Base-by-base conservation (phyloP, 2,113 vertebrate genomes). In the Actinemys pallida region DNA sequence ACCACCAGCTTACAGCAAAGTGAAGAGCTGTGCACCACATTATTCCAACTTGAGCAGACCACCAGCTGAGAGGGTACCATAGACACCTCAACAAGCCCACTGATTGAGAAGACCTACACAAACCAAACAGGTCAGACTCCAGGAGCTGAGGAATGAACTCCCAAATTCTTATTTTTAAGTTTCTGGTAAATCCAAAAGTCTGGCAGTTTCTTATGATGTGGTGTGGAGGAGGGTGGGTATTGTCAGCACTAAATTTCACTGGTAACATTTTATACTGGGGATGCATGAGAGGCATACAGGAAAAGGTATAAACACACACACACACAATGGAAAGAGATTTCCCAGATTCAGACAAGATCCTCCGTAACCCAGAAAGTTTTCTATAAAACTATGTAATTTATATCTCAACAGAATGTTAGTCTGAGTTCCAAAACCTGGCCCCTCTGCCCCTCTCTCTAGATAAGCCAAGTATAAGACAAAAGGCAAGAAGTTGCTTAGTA, bases 1-100 rank as follows among this genome's bases (percentile, higher is more conserved):
- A 4, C 8, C 13, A 22, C 47, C 13, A 25, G 62, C 31, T 57
- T 65, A 65, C 31, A n/a, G 14, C 31, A 65, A 65, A 65, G 14
- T 65, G 14, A 65, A 5, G 2, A 62, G 81, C 75, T 3, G 45
- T 3, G 0, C 1, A n/a, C 19, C 8, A 81, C 31, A 47, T 59
- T 0, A 0, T 1, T 6, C 45, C 27, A 0, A 13, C 6, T 42
- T 54, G 49, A 0, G 19, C 49, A 3, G 5, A 53, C n/a, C n/a
- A 10, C 5, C 29, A 1, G 49, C 25, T 4, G 2, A 1, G 13
- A 2, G 12, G 2, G 12, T 24, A 65, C 59, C 10, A 62, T 24
- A 8, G 42, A 1, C 17, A 19, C 62, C 35, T 17, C 62, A 69
- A 69, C 62, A 69, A n/a, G 31, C 12, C 62, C 16, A 69, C 31